Percentiles rank a stretch among this genome's conserved stretches.
Conservation (phyloP, 1,140 invertebrate species). For the Nephila pilipes region DNA sequence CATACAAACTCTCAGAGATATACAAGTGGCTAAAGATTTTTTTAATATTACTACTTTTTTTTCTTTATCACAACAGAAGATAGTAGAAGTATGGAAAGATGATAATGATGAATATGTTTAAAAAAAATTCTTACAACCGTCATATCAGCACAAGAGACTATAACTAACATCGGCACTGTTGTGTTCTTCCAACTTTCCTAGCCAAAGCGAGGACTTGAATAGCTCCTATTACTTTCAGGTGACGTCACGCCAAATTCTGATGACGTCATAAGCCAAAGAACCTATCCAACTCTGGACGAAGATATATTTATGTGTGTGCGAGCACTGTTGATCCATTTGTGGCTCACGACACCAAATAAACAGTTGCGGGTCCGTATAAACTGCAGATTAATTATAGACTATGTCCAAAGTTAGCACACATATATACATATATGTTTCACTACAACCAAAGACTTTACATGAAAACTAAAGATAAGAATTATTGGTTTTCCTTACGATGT, state of each 20-base stretch:
- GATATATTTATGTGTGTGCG: conserved; percentile 72
- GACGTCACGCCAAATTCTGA: conserved; percentile 77
- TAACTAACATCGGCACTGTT: conserved; percentile 76
- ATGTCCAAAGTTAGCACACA: conserved; percentile 73
- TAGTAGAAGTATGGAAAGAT: conserved; percentile 60
- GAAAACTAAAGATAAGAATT: conserved; percentile 56
- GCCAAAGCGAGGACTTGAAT: conserved; percentile 76
- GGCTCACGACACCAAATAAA: conserved; percentile 31
- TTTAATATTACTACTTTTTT: conserved; percentile 71
- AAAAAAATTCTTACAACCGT: conserved; percentile 73
- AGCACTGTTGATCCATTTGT: conserved; percentile 52
- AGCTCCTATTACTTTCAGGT: conserved; percentile 65
- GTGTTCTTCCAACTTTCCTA: conserved; percentile 77
- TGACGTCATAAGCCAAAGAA: conserved; percentile 77
- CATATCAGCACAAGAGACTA: conserved; percentile 77
- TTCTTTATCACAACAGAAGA: conserved; percentile 69
- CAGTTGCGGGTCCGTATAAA: conserved; percentile 66
- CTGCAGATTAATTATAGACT: conserved; percentile 58
- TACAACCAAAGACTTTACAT: conserved; percentile 61
- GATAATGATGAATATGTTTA: conserved; percentile 51
- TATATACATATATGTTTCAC: conserved; percentile 75
- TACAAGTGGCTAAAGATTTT: conserved; percentile 53
- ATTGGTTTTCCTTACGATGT: conserved; percentile 70
- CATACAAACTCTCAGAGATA: conserved; percentile 52
- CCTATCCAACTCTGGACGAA: conserved; percentile 73